Evolutionary conservation across 1,140 invertebrate genomes (phyloP).

Genomic region (Carposina sasakii): DNA sequence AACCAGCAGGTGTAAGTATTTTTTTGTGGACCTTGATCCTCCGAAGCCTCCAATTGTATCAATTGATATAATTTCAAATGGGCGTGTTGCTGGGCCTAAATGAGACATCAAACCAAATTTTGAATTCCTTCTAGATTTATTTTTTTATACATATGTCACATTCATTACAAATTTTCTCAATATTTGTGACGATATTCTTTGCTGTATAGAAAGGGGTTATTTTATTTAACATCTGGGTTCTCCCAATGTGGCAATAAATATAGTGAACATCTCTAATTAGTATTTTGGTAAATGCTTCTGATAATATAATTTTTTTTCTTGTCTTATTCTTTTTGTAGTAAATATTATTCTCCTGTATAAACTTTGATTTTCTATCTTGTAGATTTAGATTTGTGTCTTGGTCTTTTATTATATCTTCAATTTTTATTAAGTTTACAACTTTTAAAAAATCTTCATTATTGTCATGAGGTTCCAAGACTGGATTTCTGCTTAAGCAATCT

Average conservation of each 20-base stretch:
- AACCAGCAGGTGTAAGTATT: slow-evolving; percentile 25
- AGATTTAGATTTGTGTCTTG: slow-evolving; percentile 15
- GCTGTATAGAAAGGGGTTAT: slow-evolving; percentile 6
- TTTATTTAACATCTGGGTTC: neutral
- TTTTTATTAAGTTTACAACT: slow-evolving; percentile 24
- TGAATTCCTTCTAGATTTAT: slow-evolving; percentile 29
- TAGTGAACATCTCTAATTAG: slow-evolving; percentile 3
- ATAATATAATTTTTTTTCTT: slow-evolving; percentile 6
- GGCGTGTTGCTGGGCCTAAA: slow-evolving; percentile 29
- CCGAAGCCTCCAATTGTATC: slow-evolving; percentile 26
- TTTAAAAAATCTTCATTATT: slow-evolving; percentile 19
- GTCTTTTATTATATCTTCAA: slow-evolving; percentile 22
- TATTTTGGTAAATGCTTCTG: slow-evolving; percentile 2
- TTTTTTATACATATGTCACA: slow-evolving; percentile 5
- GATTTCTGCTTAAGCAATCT: slow-evolving; percentile 47
- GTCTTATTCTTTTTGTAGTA: slow-evolving; percentile 1
- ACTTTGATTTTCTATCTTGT: slow-evolving; percentile 17
- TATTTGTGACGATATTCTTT: slow-evolving; percentile 1
- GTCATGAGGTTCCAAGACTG: slow-evolving; percentile 38
- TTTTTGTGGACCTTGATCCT: slow-evolving; percentile 26
- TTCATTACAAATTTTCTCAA: neutral
- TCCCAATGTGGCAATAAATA: slow-evolving; percentile 2
- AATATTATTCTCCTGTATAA: neutral
- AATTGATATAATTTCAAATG: slow-evolving; percentile 24
- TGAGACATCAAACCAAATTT: slow-evolving; percentile 32